Evolutionary conservation across 2,113 vertebrate species (phyloP).

Genomic region (Oostethus manadensis): DNA sequence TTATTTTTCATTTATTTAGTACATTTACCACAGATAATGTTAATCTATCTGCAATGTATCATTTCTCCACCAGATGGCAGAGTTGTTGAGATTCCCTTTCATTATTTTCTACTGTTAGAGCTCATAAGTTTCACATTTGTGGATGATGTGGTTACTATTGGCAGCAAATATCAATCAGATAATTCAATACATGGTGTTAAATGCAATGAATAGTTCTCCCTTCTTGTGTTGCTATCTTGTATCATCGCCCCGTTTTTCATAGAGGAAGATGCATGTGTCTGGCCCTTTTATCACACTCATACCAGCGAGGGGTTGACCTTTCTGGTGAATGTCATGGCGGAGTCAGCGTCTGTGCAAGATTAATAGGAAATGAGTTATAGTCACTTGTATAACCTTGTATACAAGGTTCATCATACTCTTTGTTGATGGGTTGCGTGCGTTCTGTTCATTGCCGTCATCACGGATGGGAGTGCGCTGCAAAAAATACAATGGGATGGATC

Average conservation of each 20-base stretch:
- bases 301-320: conserved; percentile 55
- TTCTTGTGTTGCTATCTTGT: conserved; percentile 21
- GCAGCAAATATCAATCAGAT: conserved; percentile 21
- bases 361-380: conserved; percentile 17
- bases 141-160: conserved; percentile 14
- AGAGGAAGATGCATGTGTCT: conserved; percentile 29
- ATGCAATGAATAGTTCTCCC: conserved; percentile 10
- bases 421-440: conserved; percentile 8
- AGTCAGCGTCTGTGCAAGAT: conserved; percentile 36
- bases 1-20: no score
- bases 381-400: conserved; percentile 9
- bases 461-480: not conserved
- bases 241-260: conserved; percentile 19
- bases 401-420: not conserved
- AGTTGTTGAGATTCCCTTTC: not conserved
- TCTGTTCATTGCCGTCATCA: not conserved
- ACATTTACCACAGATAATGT: no score
- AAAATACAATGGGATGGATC: not conserved
- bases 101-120: not conserved
- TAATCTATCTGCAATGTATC: no score
- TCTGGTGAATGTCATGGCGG: conserved; percentile 51
- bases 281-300: conserved; percentile 47
- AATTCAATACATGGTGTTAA: conserved; percentile 9
- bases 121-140: conserved; percentile 38
- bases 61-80: conserved; percentile 45